phyloP scores from a whole-genome alignment of 2,888 invertebrate species.

The Podotricha telesiphe region DNA sequence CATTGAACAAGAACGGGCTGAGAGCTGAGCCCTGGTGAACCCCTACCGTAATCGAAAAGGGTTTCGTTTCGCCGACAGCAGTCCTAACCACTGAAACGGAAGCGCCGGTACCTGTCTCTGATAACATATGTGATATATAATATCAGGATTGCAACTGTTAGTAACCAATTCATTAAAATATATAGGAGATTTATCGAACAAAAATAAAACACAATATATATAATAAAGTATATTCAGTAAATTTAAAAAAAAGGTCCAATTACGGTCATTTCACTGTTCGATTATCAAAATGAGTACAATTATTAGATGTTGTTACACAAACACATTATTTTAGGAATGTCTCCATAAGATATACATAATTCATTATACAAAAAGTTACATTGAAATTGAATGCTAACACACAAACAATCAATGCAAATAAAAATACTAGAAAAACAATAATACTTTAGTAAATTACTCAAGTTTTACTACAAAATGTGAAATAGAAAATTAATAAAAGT shows the following conservation, averaged over 20 bases:
- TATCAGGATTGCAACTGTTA: too few species aligned
- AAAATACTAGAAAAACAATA: slow-evolving; percentile 12
- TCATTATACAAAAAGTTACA: not conserved
- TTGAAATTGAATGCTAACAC: not conserved
- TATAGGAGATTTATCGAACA: not conserved
- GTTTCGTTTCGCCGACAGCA: too few species aligned
- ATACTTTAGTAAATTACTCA: not conserved
- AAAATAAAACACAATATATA: slow-evolving; percentile 41
- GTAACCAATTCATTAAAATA: too few species aligned
- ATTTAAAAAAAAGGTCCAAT: slow-evolving; percentile 62
- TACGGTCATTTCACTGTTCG: slow-evolving; percentile 62
- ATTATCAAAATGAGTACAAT: slow-evolving; percentile 69
- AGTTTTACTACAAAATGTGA: too few species aligned
- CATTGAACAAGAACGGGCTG: too few species aligned
- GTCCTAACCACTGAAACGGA: too few species aligned
- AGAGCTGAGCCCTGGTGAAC: too few species aligned
- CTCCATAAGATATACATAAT: not conserved
- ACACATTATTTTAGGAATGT: slow-evolving; percentile 8
- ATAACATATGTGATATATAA: too few species aligned
- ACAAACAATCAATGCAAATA: not conserved
- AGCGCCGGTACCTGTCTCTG: too few species aligned
- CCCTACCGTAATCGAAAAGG: too few species aligned
- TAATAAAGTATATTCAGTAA: slow-evolving; percentile 47
- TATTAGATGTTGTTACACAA: slow-evolving; percentile 38
- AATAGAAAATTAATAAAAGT: too few species aligned